Conservation (phyloP, 2,113 vertebrate species). For the Mobula birostris region DNA sequence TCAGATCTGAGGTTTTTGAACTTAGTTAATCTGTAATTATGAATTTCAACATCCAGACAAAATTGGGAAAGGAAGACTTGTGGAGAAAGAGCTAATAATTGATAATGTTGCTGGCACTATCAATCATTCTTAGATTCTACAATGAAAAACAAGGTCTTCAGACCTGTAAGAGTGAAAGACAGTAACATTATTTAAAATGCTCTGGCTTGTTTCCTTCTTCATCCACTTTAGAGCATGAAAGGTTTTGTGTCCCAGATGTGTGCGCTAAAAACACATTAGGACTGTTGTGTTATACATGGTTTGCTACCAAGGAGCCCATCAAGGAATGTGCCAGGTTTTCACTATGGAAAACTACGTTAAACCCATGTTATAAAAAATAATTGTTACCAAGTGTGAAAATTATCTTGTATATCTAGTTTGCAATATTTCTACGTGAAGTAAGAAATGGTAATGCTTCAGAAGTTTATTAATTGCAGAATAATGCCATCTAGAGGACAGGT, state of each 20-base stretch:
- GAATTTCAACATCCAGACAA: neutral
- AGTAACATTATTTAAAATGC: neutral
- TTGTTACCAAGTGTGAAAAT: neutral
- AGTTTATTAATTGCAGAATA: neutral
- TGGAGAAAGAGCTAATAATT: neutral
- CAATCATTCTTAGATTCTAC: neutral
- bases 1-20: neutral
- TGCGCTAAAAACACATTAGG: neutral
- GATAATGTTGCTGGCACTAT: neutral
- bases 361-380: neutral
- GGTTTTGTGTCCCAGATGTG: neutral
- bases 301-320: neutral
- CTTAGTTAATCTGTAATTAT: constrained; percentile 19
- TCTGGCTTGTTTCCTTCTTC: neutral
- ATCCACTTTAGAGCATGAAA: neutral
- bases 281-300: neutral
- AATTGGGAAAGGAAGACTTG: neutral
- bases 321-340: neutral
- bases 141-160: neutral
- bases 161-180: neutral
- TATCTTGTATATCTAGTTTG: neutral
- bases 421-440: neutral
- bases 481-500: constrained; percentile 26
- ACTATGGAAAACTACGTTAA: neutral
- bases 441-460: neutral